phyloP scores from a whole-genome alignment of 2,797 vertebrate genomes.

The Bucorvus abyssinicus region DNA sequence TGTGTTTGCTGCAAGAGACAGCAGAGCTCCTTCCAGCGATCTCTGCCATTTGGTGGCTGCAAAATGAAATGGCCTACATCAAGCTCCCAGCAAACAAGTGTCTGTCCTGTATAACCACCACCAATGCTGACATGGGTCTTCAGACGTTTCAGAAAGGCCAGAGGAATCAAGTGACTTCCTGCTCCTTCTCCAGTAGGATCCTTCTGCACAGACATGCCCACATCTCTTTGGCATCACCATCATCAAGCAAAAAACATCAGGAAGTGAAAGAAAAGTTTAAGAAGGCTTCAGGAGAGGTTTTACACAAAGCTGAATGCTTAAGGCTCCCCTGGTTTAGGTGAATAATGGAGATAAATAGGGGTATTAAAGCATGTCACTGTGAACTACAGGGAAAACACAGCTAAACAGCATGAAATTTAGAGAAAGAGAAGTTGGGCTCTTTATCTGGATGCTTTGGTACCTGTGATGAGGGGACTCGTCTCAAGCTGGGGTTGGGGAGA shows the following conservation, averaged over 20 bases:
- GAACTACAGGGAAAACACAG: not conserved
- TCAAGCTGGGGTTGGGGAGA: not conserved
- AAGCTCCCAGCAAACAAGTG: too few relatives aligned
- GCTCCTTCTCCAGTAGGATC: not conserved
- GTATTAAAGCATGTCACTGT: not conserved
- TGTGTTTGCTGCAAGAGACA: not conserved
- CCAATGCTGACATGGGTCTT: not conserved
- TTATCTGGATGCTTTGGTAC: not conserved
- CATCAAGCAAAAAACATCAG: accelerated
- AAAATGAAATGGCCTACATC: not conserved
- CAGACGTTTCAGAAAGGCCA: not conserved
- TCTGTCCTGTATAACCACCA: accelerated
- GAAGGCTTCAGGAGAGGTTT: not conserved
- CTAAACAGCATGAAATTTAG: not conserved
- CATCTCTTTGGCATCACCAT: not conserved
- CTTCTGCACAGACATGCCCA: accelerated
- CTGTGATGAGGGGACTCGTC: accelerated
- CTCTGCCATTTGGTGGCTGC: not conserved
- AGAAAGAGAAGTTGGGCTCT: not conserved
- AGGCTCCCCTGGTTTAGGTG: not conserved
- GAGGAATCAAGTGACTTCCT: not conserved
- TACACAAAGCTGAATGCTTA: not conserved
- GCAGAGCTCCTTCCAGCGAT: not conserved
- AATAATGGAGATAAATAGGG: not conserved
- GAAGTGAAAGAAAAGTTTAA: not conserved